Evolutionary conservation across 2,888 invertebrate genomes (phyloP), one percentile per base, ranked within the genome.

Genomic region (Meteorus colon): DNA sequence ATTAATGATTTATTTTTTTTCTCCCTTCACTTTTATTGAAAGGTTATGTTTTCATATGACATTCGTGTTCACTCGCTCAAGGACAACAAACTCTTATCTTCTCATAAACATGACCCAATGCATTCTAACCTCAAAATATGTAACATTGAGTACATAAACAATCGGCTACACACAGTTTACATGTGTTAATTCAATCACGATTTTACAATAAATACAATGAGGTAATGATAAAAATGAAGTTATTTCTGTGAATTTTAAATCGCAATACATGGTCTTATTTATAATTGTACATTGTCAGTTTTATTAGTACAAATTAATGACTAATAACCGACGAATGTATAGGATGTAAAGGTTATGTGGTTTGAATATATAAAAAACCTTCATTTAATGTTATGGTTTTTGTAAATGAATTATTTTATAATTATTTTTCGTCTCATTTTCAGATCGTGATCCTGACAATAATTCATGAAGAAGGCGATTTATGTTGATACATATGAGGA

Each of bases 11-110:
- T 16, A 31, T 29, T 14, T 45, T 31, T 34, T 10, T 67, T 65
- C 12, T 19, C 41, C 41, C 45, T 24, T 12, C 6, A 8, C 14
- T 45, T 8, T 8, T 41, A 8, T 60, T 74, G 77, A 79, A 75
- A 78, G 77, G 29, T 77, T 71, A 73, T 59, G 27, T 34, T 55
- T 62, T 41, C 14, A 41, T 77, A 73, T 74, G 77, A 73, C 78
- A 79, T 78, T 79, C 31, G 29, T 12, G 29, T 37, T 16, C 8
- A 29, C 27, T 62, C 14, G 60, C 29, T 41, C 41, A 41, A 41
- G 60, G 60, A 27, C 31, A 19, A 71, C 76, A 60, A 41, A 67
- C 63, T 68, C 45, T 68, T n/a, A 55, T 55, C 41, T 66, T 29
- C 19, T 19, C 41, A 41, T 41, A 41, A 68, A 48, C 70, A 65